Conservation (phyloP, 2,888 invertebrate species). For the Acanthosepion pharaonis region DNA sequence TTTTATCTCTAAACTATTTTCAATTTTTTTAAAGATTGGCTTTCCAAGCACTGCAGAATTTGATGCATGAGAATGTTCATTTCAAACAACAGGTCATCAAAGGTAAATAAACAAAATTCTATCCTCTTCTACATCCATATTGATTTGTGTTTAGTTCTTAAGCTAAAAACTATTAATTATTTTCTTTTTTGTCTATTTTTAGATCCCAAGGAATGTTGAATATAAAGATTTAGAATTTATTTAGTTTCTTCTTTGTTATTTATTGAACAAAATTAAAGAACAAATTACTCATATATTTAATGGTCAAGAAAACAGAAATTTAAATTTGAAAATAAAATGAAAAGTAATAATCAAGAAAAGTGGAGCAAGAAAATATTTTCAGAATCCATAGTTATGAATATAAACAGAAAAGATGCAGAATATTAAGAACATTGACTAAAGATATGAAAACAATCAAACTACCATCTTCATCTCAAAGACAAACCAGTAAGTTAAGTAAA, state of each 20-base stretch:
- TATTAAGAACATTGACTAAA: no score
- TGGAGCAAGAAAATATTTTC: no score
- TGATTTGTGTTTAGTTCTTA: not conserved
- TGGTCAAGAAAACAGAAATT: no score
- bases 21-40: constrained; percentile 79
- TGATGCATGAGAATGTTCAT: constrained; percentile 95
- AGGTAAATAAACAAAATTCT: constrained; percentile 71
- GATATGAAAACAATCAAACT: no score
- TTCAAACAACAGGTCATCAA: constrained; percentile 96
- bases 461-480: no score
- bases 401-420: no score
- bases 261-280: not conserved
- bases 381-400: no score
- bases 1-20: not conserved
- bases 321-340: no score
- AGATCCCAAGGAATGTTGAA: not conserved
- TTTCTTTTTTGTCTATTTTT: not conserved
- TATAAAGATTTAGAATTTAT: not conserved
- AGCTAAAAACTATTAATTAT: no score
- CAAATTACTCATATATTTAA: no score
- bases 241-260: not conserved
- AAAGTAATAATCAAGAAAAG: no score
- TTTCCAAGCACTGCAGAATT: constrained; percentile 94
- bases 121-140: not conserved
- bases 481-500: no score